Evolutionary conservation across 1,140 invertebrate species (phyloP).

Genomic region (Sogatella furcifera): DNA sequence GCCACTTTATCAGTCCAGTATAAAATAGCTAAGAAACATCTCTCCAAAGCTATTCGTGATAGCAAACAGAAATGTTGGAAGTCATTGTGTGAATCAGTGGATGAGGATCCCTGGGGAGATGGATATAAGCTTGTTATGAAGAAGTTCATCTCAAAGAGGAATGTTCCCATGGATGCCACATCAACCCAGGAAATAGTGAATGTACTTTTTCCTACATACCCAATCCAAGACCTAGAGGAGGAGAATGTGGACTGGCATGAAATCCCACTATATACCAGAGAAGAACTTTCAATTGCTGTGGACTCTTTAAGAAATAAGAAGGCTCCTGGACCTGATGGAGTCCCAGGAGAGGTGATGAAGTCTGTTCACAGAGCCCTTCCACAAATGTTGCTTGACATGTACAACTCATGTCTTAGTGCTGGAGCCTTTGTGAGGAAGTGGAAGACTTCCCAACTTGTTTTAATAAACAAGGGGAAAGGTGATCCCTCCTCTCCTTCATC

Average conservation of each 20-base stretch:
- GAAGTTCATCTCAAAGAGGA: neutral
- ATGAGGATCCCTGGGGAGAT: neutral
- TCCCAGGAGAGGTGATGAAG: neutral
- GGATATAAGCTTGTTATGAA: neutral
- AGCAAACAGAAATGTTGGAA: neutral
- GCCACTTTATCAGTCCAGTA: neutral
- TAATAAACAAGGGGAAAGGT: conserved; percentile 16
- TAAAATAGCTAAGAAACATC: neutral
- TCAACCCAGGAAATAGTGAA: neutral
- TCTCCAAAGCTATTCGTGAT: neutral
- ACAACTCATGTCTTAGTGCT: conserved; percentile 9
- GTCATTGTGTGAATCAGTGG: neutral
- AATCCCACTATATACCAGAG: neutral
- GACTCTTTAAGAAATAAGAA: neutral
- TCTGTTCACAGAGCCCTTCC: neutral
- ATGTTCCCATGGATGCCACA: neutral
- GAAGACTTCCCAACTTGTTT: conserved; percentile 12
- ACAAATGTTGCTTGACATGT: conserved; percentile 3
- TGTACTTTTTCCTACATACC: neutral
- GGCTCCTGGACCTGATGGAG: neutral
- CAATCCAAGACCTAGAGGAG: neutral
- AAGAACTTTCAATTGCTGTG: neutral
- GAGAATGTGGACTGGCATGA: neutral
- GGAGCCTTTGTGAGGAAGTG: conserved; percentile 15
- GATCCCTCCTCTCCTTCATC: conserved; percentile 4